Base-by-base conservation (phyloP, 2,888 invertebrate genomes). In the Lepidochitona cinerea region DNA sequence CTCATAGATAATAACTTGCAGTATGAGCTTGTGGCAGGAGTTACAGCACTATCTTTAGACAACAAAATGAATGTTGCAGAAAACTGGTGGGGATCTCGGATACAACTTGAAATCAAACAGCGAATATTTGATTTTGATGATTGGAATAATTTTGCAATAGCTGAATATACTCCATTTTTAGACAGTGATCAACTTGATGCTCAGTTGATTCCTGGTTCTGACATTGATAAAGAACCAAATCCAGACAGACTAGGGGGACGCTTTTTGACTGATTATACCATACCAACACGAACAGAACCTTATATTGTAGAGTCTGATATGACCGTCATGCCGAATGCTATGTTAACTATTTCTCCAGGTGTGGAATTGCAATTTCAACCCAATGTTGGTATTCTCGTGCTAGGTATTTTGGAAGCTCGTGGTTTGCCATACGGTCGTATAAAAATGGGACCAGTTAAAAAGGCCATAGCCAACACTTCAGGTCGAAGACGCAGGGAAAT, bases 71-170 rank as follows among this genome's bases (percentile, higher is more conserved):
- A 98, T 88, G 97, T 96, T 0, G 93, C 93, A 12, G 95, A 96
- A 89, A 99, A 99, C 90, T 99, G 97, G 96, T 99, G 99, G 99
- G 99, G 98, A 14, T 95, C 95, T 2, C 92, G 92, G 0, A 93
- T 94, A 71, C 94, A 95, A 70, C 92, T 91, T 5, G 93, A 93
- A 72, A 99, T 99, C 71, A 94, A 94, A 74, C 93, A 93, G 69
- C 93, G 94, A 87, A 97, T 99, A 85, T 98, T 99, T 89, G 99
- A 99, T 91, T 98, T 99, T 91, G 98, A 99, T 89, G 98, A 99
- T 89, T 99, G 99, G 99, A 99, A 99, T 89, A 96, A 97, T 90
- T 97, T 97, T 89, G 98, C 98, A 0, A 94, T 98, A 70, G 98
- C 98, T 0, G 93, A 94, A 18, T 99, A 95, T 90, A 93, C 94